Conservation (phyloP, 1,140 invertebrate species). For the Microplitis demolitor region DNA sequence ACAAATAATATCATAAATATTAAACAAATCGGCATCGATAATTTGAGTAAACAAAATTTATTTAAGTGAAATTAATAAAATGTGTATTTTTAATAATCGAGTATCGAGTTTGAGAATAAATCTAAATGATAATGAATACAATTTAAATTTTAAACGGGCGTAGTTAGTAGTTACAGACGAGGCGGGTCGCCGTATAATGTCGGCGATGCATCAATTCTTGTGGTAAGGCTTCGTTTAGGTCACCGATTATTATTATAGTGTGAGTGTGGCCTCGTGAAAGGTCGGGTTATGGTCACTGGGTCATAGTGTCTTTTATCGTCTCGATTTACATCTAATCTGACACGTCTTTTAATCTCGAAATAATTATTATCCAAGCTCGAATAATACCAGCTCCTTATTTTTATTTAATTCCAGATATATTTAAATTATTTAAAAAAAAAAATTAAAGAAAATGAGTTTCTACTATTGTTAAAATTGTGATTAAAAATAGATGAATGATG, state of each 20-base stretch:
- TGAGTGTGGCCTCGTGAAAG: constrained; percentile 36
- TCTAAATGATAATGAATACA: neutral
- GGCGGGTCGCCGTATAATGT: constrained; percentile 3
- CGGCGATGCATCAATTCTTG: constrained; percentile 27
- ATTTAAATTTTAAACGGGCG: neutral
- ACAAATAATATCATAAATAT: neutral
- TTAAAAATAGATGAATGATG: too few relatives aligned
- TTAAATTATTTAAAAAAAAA: too few relatives aligned
- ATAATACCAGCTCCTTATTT: too few relatives aligned
- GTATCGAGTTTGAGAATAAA: neutral
- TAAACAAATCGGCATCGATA: neutral
- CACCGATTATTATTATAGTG: constrained; percentile 31
- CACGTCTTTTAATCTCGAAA: neutral
- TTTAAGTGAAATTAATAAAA: neutral
- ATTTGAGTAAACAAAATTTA: neutral
- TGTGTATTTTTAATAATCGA: neutral
- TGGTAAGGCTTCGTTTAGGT: constrained; percentile 42
- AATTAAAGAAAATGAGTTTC: too few relatives aligned
- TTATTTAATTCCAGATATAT: too few relatives aligned
- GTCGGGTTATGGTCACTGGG: constrained; percentile 45
- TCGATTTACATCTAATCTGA: constrained; percentile 13
- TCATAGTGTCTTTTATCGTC: constrained; percentile 24
- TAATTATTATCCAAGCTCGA: too few relatives aligned
- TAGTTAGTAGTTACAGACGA: neutral
- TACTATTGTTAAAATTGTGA: too few relatives aligned